phyloP scores from a whole-genome alignment of 2,888 invertebrate genomes.

The Agriotes lineatus region DNA sequence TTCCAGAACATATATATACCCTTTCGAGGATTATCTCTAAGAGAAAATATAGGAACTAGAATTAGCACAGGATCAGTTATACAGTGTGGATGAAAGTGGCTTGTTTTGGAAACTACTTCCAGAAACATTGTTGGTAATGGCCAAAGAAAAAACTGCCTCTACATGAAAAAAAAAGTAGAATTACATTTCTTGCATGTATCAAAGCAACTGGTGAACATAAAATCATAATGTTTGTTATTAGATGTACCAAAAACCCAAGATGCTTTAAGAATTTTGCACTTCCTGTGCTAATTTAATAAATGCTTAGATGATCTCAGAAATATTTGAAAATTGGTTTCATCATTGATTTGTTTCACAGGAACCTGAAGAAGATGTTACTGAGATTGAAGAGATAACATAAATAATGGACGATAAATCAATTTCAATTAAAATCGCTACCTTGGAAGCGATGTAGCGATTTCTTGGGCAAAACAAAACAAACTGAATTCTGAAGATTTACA shows the following conservation, averaged over 20 bases:
- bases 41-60: background rate
- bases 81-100: background rate
- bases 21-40: background rate
- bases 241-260: too few relatives aligned
- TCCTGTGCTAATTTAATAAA: too few relatives aligned
- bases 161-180: background rate
- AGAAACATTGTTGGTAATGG: too few relatives aligned
- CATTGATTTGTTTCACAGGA: background rate
- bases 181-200: constrained; percentile 6
- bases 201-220: constrained; percentile 5
- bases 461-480: too few relatives aligned
- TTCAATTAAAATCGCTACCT: too few relatives aligned
- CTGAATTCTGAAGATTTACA: too few relatives aligned
- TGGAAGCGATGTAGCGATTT: too few relatives aligned
- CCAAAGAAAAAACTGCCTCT: too few relatives aligned
- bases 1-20: background rate
- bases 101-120: constrained; percentile 6
- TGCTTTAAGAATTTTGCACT: too few relatives aligned
- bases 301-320: background rate
- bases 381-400: too few relatives aligned
- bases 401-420: too few relatives aligned
- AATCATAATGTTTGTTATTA: background rate
- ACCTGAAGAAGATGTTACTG: too few relatives aligned
- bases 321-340: constrained; percentile 6
- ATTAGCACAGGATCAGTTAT: background rate